A percentile compares a stretch with the other conserved stretches of the same genome.
These are phyloP conservation scores for Trichonephila inaurata DNA, from an alignment of 1,140 invertebrate species.

Conservation along the genomic window DNA sequence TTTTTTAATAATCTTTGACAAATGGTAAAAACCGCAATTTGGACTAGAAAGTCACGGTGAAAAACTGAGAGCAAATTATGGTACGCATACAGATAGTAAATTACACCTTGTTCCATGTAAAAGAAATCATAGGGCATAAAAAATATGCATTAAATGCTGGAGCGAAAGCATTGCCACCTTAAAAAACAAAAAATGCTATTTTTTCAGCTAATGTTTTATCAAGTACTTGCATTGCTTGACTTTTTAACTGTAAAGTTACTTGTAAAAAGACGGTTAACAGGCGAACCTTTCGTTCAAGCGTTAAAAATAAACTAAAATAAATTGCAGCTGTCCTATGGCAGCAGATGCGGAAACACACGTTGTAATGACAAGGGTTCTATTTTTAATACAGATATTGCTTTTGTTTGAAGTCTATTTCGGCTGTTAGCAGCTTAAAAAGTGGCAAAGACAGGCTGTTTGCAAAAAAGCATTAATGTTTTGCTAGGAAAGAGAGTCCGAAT, in stretches of 20 bases:
- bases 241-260: background rate
- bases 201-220: background rate
- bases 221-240: background rate
- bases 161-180: too few species aligned
- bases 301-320: slow-evolving; percentile 33
- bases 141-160: too few species aligned
- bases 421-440: background rate
- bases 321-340: background rate
- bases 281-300: background rate
- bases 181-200: too few species aligned
- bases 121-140: too few species aligned
- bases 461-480: background rate
- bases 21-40: too few species aligned
- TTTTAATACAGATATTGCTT: background rate
- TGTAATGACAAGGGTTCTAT: background rate
- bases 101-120: too few species aligned
- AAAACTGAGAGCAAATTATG: too few species aligned
- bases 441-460: background rate
- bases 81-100: too few species aligned
- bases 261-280: background rate
- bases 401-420: background rate
- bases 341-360: background rate
- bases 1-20: too few species aligned
- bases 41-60: too few species aligned
- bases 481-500: background rate